These are phyloP conservation scores for Anolis sagrei DNA, from an alignment of 2,113 vertebrate species.

Conservation along the genomic window DNA sequence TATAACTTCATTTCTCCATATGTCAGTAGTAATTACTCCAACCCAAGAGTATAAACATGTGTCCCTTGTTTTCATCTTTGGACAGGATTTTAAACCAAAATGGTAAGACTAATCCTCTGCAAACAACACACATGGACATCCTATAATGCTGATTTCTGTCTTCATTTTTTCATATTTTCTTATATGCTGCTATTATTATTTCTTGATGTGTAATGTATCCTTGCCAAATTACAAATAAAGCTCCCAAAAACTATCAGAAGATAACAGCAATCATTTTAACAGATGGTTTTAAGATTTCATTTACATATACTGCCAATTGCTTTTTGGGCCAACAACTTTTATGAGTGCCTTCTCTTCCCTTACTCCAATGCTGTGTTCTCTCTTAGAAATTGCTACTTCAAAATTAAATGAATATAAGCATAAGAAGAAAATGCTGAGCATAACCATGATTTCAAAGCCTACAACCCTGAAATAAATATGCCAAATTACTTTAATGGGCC, in stretches of 20 bases:
- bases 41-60: too few species aligned
- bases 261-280: not conserved
- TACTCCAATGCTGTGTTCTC: not conserved
- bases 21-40: too few species aligned
- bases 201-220: too few species aligned
- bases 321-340: not conserved
- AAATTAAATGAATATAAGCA: constrained; percentile 2
- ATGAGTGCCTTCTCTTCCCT: not conserved
- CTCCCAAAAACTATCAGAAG: not conserved
- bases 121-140: not conserved
- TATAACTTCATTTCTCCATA: too few species aligned
- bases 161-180: not conserved
- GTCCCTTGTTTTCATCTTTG: too few species aligned
- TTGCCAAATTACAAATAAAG: not conserved
- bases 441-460: not conserved
- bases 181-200: not conserved
- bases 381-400: not conserved
- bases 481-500: not conserved
- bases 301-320: not conserved
- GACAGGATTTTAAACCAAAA: too few species aligned
- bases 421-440: not conserved
- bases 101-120: too few species aligned
- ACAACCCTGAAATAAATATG: not conserved
- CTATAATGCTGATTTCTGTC: not conserved
- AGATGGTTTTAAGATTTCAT: not conserved